Base-by-base conservation (phyloP, 1,140 invertebrate genomes). In the Aradophagus sp. region DNA sequence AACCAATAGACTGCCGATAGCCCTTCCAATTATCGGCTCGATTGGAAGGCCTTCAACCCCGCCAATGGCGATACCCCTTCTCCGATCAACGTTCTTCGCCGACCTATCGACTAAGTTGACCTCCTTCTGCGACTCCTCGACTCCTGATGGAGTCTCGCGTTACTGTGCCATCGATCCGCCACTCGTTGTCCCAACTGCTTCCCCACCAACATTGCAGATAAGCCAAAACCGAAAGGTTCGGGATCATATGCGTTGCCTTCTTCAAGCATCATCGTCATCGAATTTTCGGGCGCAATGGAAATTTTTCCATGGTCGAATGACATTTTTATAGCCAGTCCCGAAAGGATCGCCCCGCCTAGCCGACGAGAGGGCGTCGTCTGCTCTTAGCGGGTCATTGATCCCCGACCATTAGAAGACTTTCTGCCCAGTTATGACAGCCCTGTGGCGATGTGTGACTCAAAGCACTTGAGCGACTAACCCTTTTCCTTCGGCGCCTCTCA, bases 1-100 rank as follows among this genome's bases (percentile, higher is more conserved):
- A 84, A 84, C 83, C 84, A 84, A 85, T 85, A 85, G 83, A 84
- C 82, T 84, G 75, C 81, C 82, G 79, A 84, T 85, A 84, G 82
- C 78, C 80, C 74, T 82, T 81, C 66, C 75, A 78, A 83, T 83
- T 80, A 84, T 84, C 74, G 76, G 66, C 68, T 74, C 76, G 79
- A 84, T 84, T 77, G 77, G 74, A 74, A 77, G 42, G 47, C 27
- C 14, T 50, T 53, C 42, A n/a, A n/a, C n/a, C n/a, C n/a, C n/a
- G n/a, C n/a, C n/a, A n/a, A n/a, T n/a, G n/a, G n/a, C n/a, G n/a
- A 29, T 55, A 35, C 36, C 26, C 15, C 39, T n/a, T 32, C 39
- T 16, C 19, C 20, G 29, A 5, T 32, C n/a, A n/a, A n/a, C n/a
- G n/a, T 34, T 16, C 42, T 44, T 10, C 42, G 15, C 27, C n/a